These are phyloP conservation scores for Pitangus sulphuratus DNA, from an alignment of 2,797 vertebrate species.

Conservation along the genomic window DNA sequence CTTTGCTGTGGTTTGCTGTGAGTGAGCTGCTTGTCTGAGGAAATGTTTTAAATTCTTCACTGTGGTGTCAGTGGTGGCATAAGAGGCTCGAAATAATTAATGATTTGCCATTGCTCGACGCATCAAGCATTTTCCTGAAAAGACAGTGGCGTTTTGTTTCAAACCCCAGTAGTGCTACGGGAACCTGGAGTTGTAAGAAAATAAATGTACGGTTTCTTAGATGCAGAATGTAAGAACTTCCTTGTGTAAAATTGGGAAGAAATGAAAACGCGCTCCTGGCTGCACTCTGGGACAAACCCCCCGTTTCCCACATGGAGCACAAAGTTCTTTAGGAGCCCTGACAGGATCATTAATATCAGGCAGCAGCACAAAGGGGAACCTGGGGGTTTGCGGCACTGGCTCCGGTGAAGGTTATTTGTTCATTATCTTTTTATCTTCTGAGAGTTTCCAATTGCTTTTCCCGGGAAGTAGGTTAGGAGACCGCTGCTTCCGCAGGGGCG, in stretches of 20 bases:
- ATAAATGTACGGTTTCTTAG: neutral
- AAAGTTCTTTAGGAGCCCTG: neutral
- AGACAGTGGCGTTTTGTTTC: neutral
- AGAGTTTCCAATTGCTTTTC: neutral
- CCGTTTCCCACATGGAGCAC: neutral
- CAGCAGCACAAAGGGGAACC: neutral
- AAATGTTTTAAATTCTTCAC: conserved; percentile 14
- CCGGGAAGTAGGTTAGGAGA: neutral
- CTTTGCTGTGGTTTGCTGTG: neutral
- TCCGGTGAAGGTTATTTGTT: conserved; percentile 33
- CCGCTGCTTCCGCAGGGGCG: neutral
- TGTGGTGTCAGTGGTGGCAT: conserved; percentile 23
- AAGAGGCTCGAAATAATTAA: conserved; percentile 24
- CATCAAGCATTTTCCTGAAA: neutral
- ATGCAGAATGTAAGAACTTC: neutral
- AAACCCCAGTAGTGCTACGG: neutral
- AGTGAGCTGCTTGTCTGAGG: conserved; percentile 15
- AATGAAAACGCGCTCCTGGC: neutral
- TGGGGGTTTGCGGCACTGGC: neutral
- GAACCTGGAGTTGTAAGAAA: neutral
- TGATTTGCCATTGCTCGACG: neutral
- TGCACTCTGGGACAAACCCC: neutral
- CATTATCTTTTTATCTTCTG: neutral
- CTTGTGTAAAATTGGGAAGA: neutral
- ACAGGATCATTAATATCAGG: conserved; percentile 13